phyloP scores from a whole-genome alignment of 2,888 invertebrate genomes.

The Flexamia atlantica region DNA sequence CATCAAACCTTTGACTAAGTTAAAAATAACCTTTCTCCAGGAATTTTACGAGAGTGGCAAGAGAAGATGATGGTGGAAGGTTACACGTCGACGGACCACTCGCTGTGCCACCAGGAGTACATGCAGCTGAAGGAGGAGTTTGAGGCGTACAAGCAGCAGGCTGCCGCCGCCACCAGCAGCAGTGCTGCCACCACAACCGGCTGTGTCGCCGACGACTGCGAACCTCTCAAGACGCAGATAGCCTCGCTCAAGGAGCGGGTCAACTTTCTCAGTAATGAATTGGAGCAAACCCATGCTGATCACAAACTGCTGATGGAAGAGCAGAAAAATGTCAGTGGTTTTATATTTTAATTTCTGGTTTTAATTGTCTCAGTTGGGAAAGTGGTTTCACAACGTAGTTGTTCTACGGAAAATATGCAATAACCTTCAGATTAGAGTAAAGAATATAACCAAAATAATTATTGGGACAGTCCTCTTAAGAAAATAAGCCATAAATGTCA shows the following conservation, averaged over 20 bases:
- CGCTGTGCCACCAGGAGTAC: constrained; percentile 81
- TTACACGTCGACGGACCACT: constrained; percentile 60
- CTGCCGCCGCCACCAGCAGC: neutral
- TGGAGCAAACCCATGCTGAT: constrained; percentile 82
- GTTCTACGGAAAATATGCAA: too few species aligned
- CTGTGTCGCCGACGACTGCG: constrained; percentile 59
- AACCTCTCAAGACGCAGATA: constrained; percentile 75
- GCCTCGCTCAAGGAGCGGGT: constrained; percentile 83
- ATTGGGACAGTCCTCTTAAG: too few species aligned
- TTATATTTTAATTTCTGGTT: too few species aligned
- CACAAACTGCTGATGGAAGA: constrained; percentile 79
- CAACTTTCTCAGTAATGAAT: constrained; percentile 79
- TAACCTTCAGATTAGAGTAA: too few species aligned
- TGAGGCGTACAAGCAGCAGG: constrained; percentile 80
- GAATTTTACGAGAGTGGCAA: constrained; percentile 62
- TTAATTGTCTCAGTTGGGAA: too few species aligned
- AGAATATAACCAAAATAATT: too few species aligned
- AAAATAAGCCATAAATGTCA: too few species aligned
- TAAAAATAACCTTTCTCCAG: constrained; percentile 30
- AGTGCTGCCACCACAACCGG: neutral
- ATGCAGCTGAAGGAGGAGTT: constrained; percentile 81
- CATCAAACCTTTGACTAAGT: too few species aligned
- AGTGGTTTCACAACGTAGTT: too few species aligned
- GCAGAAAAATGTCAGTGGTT: constrained; percentile 76
- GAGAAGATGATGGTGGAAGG: constrained; percentile 52